Evolutionary conservation across 2,888 invertebrate species (phyloP), one percentile per base, ranked within the genome.

Genomic region (Formica aserva): DNA sequence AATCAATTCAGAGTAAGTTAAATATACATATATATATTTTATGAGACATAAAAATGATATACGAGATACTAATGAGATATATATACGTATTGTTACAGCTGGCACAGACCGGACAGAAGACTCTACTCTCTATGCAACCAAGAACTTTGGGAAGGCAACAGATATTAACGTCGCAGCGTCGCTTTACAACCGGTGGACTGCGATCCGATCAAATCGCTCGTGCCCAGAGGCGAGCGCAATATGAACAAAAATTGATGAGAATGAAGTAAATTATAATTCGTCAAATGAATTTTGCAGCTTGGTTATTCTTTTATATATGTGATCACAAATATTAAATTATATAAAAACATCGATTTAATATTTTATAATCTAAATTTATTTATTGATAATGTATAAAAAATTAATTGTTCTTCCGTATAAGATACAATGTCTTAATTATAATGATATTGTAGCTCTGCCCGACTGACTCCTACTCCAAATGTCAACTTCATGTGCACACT

Each of bases 131-230:
- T 6, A 87, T 92, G 63, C 93, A 93, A 62, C 94, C 93, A 83
- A 92, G 93, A 82, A 88, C 90, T 15, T 76, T 93, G 29, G 92
- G 92, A 69, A 91, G 92, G 18, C 93, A 94, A 83, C 94, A 93
- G 80, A 91, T 92, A 35, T 78, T 94, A 69, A 89, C 93, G 3
- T 91, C 94, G 55, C 93, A 92, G 71, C 90, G 93, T 75, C 92
- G 92, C 35, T 94, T 92, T 67, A 92, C 90, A 38, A 91, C 92
- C 22, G 92, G 93, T 66, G 93, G 93, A 81, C 83, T 95, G 38
- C 92, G 93, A 76, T 94, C 94, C 0, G 94, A 95, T 87, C 94
- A 94, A 85, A 93, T 94, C 71, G 87, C 94, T 22, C 91, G 94
- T 35, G 94, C 94, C 11, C 94, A 94, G 82, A 92, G 94, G 85